phyloP scores from a whole-genome alignment of 2,797 vertebrate species.

The Sternotherus odoratus region DNA sequence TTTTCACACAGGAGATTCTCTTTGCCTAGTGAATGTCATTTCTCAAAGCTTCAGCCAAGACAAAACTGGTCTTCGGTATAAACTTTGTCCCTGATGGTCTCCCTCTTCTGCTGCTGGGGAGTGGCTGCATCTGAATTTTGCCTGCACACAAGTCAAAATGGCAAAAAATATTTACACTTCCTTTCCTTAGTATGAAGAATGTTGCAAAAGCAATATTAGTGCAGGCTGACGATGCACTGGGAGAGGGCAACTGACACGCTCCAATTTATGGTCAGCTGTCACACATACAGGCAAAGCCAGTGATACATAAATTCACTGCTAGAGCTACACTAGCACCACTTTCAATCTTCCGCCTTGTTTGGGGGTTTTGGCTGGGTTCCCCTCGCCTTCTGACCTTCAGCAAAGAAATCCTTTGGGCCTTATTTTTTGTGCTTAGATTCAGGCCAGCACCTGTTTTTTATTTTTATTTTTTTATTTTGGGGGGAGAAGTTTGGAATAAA shows the following conservation, averaged over 20 bases:
- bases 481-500: background rate
- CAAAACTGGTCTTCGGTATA: too few species aligned
- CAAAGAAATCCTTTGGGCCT: background rate
- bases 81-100: too few species aligned
- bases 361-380: too few species aligned
- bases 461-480: too few species aligned
- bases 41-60: background rate
- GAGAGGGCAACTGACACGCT: background rate
- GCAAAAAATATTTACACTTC: background rate
- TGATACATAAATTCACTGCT: background rate
- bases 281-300: background rate
- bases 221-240: background rate
- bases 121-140: background rate
- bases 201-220: too few species aligned
- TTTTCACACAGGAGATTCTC: background rate
- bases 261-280: background rate
- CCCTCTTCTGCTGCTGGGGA: background rate
- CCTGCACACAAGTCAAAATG: background rate
- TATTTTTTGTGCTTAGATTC: background rate
- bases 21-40: too few species aligned
- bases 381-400: too few species aligned
- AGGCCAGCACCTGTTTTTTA: background rate
- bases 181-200: background rate
- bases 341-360: background rate
- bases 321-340: background rate